phyloP scores from a whole-genome alignment of 2,113 vertebrate species.

The Astatoreochromis straeleni region DNA sequence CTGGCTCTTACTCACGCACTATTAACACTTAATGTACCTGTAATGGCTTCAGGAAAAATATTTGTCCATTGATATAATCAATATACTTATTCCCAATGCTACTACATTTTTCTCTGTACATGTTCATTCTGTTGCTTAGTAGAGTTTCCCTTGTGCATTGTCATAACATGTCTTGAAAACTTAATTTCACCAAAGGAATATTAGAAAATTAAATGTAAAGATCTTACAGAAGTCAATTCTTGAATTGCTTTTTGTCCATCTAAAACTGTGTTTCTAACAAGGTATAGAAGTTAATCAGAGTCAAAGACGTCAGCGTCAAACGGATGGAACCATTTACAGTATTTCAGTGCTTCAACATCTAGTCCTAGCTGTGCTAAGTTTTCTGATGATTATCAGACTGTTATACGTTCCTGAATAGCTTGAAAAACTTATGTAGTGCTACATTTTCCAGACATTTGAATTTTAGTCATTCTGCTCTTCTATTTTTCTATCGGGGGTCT shows the following conservation, averaged over 20 bases:
- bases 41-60: neutral
- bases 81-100: neutral
- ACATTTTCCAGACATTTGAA: constrained; percentile 48
- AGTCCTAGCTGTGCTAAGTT: neutral
- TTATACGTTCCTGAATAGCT: neutral
- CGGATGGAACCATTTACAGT: rapidly evolving
- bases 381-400: neutral
- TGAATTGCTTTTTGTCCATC: neutral
- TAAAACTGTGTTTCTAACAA: neutral
- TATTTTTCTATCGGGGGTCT: neutral
- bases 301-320: rapidly evolving
- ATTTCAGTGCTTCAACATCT: neutral
- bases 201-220: neutral
- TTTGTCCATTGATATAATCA: neutral
- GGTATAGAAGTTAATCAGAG: neutral
- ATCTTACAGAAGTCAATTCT: neutral
- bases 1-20: neutral
- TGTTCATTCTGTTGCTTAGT: neutral
- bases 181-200: neutral
- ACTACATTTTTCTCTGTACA: neutral
- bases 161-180: neutral
- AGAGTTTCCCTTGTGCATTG: neutral
- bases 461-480: neutral
- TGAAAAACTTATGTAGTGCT: neutral
- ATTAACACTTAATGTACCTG: neutral